Base-by-base conservation (phyloP, 2,113 vertebrate species). In the Agapornis roseicollis region DNA sequence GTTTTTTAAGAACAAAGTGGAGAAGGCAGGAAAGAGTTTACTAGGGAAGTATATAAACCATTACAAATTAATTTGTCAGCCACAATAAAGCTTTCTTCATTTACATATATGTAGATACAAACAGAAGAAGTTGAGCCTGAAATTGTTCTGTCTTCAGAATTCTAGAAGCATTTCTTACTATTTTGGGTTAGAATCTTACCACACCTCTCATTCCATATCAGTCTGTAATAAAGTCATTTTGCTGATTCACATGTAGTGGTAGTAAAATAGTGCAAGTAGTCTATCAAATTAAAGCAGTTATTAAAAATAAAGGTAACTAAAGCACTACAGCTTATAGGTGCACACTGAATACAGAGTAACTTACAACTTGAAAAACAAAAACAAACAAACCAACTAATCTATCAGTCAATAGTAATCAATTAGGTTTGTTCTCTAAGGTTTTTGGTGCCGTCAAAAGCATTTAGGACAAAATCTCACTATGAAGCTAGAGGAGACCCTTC, bases 321-420 rank as follows among this genome's bases (percentile, higher is more conserved):
- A 77, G 1, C 27, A 52, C 33, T 58, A 11, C 9, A 15, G 78
- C 47, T 87, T 70, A 42, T 27, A 79, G 44, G 22, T 64, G 37
- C 13, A 49, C 14, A 37, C 4, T n/a, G 47, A 93, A 85, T 13
- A 64, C 23, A 91, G 56, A 94, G 25, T 37, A 85, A 85, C 29
- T 74, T 68, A 46, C 31, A 74, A 86, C 92, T 76, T 63, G 35
- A 25, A 80, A 90, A 93, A 58, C 56, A 15, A 90, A 41, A 18
- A 0, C 35, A 81, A 85, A 53, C 53, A 16, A 96, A 90, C 22
- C n/a, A 86, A 63, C 88, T 93, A 94, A 95, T 92, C 83, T 89
- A 81, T 90, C 80, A 94, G 83, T 79, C 77, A 90, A 84, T 80
- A 90, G 35, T 35, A 81, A 93, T 93, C 94, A 78, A 93, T 89